Evolutionary conservation across 2,888 invertebrate species (phyloP).

Genomic region (Parnassius smintheus): DNA sequence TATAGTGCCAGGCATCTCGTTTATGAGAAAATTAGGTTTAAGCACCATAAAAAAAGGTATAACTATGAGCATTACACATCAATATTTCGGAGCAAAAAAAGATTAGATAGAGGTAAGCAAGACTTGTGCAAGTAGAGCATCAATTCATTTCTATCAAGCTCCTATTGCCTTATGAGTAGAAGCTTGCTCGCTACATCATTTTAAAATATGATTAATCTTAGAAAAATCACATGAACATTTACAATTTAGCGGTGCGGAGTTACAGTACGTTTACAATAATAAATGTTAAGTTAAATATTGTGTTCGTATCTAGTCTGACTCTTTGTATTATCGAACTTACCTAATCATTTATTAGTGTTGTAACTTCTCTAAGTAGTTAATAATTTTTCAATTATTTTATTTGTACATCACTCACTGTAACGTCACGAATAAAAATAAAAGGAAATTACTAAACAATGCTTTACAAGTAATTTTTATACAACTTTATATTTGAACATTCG

Average conservation of each 20-base stretch:
- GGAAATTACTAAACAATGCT: constrained; percentile 42
- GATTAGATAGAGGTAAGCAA: constrained; percentile 21
- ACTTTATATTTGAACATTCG: constrained; percentile 56
- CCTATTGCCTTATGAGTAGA: constrained; percentile 29
- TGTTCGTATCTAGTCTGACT: no score
- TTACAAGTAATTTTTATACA: constrained; percentile 64
- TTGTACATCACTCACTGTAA: no score
- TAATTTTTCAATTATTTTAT: not conserved
- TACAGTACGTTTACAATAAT: not conserved
- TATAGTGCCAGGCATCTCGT: constrained; percentile 32
- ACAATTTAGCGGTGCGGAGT: not conserved
- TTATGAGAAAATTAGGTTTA: constrained; percentile 23
- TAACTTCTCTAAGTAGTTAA: not conserved
- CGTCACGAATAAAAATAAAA: constrained; percentile 24
- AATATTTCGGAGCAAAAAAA: constrained; percentile 18
- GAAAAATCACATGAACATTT: constrained; percentile 6
- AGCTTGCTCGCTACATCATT: constrained; percentile 26
- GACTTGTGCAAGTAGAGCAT: constrained; percentile 22
- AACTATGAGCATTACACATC: constrained; percentile 24
- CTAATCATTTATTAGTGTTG: constrained; percentile 8
- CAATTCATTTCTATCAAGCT: constrained; percentile 25
- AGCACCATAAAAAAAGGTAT: constrained; percentile 18
- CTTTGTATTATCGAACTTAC: not conserved
- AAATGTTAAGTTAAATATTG: no score
- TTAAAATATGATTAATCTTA: constrained; percentile 15